Evolutionary conservation across 2,888 invertebrate genomes (phyloP), one percentile per base, ranked within the genome.

Genomic region (Anoplius nigerrimus): DNA sequence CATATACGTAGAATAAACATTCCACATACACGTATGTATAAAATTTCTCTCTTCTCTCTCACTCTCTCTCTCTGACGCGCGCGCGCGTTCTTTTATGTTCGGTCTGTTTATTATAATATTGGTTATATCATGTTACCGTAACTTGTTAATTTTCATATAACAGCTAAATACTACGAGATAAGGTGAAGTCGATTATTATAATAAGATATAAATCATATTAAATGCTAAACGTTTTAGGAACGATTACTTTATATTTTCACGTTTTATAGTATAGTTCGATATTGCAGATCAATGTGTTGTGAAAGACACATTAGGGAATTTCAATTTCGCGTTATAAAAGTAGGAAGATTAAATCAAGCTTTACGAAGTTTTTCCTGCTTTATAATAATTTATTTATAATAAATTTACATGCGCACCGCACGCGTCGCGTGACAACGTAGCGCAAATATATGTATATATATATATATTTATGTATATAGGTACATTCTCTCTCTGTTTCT

Each of bases 381-480:
- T 86, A 83, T 86, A 85, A 84, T 86, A 84, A 85, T 87, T 85
- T 87, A 86, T 86, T 87, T 84, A 86, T 86, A 86, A 85, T 87
- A 86, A 87, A 86, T 86, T 86, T 86, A 84, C 79, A 78, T 76
- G 66, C 70, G 62, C 61, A 56, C 70, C 53, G 67, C 69, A 75
- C 74, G 75, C 74, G 68, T 79, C 42, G 78, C 78, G 78, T 79
- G 75, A 71, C 76, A 79, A 76, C 72, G 69, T 78, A 75, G 78
- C 80, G 78, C 73, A 62, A 62, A 69, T 75, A 62, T 75, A 69
- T 66, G 27, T 59, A 57, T 55, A 34, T 59, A 20, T 59, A 59
- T 59, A 59, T 48, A 20, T 65, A 54, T 62, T 15, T 66, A 57
- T 78, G 65, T 80, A 82, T 81, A 80, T 85, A 84, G 81, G 77